Base-by-base conservation (phyloP, 2,797 vertebrate genomes). In the Discoglossus pictus region DNA sequence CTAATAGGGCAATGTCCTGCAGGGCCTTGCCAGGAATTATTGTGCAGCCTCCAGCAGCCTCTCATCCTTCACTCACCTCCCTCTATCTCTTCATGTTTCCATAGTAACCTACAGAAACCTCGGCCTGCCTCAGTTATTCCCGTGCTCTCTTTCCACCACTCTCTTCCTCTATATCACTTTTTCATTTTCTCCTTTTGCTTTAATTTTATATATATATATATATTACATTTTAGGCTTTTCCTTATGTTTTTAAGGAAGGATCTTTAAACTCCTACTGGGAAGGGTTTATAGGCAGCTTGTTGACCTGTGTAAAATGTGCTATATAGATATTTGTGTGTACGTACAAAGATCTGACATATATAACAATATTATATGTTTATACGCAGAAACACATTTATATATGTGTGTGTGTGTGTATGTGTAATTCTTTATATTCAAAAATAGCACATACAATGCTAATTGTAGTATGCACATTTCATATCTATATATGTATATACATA, bases 61-160 rank as follows among this genome's bases (percentile, higher is more conserved):
- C 81, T 75, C 76, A 75, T 75, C 81, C 75, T 74, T 72, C 80
- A 81, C 82, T 83, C 84, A 78, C 73, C 63, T 77, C 79, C 82
- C 65, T 82, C 86, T 71, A 63, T 65, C 52, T 55, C 46, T 64
- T 83, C 83, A 84, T 85, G 81, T 86, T 83, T 82, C 83, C 78
- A 84, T 88, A 80, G 83, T 80, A 86, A 87, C 87, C 84, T 84
- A 86, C 79, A 64, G 68, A 75, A 87, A 83, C 84, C 80, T 81
- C 76, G 84, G 76, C 80, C 76, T 83, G 65, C 70, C 72, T 75
- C 76, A 76, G 63, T 76, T 47, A 60, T 60, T 61, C 38, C 68
- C 52, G 25, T 67, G 64, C 72, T 68, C 23, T 58, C 44, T 61
- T 17, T 47, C 72, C 43, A 56, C 42, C 25, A 13, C 56, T 67